A percentile compares a stretch with the other conserved stretches of the same genome.
These are phyloP conservation scores for Apus apus DNA, from an alignment of 2,113 vertebrate genomes.

Conservation along the genomic window DNA sequence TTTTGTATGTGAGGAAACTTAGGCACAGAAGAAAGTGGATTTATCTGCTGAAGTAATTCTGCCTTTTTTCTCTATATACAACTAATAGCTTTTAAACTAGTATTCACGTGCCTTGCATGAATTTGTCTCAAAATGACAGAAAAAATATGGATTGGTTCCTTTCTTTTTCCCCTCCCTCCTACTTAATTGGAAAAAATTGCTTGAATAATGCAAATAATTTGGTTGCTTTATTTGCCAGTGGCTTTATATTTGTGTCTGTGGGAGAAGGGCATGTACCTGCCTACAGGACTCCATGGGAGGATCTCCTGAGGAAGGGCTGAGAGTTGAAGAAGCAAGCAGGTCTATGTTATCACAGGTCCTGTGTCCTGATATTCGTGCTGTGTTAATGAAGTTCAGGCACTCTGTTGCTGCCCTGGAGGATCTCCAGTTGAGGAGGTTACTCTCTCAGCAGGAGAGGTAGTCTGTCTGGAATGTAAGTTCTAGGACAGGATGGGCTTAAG, in stretches of 20 bases:
- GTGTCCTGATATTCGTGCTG: not conserved
- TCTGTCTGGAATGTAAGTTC: not conserved
- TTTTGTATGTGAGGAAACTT: not conserved
- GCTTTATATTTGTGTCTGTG: not conserved
- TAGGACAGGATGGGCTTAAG: not conserved
- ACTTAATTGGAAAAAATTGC: not conserved
- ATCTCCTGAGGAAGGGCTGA: not conserved
- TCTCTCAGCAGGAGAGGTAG: rapidly evolving
- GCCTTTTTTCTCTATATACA: not conserved
- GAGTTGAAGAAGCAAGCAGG: not conserved
- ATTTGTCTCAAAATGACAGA: not conserved
- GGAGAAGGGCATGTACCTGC: not conserved
- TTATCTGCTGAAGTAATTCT: not conserved
- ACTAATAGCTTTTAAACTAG: not conserved
- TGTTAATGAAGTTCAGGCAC: not conserved
- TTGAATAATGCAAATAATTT: not conserved
- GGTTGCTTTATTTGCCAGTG: not conserved
- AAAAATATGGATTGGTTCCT: not conserved
- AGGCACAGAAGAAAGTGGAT: not conserved
- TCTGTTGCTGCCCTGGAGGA: not conserved
- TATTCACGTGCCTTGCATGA: not conserved
- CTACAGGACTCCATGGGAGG: not conserved
- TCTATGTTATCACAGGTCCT: not conserved
- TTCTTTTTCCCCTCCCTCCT: not conserved
- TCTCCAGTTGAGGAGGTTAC: not conserved